These are phyloP conservation scores for Macropis europaea DNA, from an alignment of 2,888 invertebrate species.

Conservation along the genomic window DNA sequence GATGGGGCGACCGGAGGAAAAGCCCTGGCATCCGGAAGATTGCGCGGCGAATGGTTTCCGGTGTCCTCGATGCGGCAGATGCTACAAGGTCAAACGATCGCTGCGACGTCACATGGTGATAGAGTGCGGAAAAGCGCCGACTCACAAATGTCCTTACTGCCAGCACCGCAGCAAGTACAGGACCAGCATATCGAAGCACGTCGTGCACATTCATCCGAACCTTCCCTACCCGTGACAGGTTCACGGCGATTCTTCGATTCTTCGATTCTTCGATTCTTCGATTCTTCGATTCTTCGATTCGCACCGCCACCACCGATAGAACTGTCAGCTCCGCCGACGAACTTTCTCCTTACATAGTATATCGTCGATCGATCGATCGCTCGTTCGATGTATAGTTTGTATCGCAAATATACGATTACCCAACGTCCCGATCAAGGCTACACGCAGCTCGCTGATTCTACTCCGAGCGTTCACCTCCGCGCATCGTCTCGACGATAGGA, in stretches of 20 bases:
- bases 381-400: constrained; percentile 4
- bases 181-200: constrained; percentile 76
- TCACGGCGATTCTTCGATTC: too few relatives aligned
- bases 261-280: too few relatives aligned
- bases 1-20: too few relatives aligned
- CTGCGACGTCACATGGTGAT: constrained; percentile 75
- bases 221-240: constrained; percentile 37
- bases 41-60: constrained; percentile 75
- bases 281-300: too few relatives aligned
- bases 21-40: too few relatives aligned
- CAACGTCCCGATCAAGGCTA: neutral
- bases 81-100: constrained; percentile 83
- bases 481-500: too few relatives aligned
- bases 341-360: too few relatives aligned
- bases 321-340: too few relatives aligned
- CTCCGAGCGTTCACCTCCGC: neutral
- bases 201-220: constrained; percentile 69
- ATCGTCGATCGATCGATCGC: neutral
- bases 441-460: neutral
- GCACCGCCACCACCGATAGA: too few relatives aligned
- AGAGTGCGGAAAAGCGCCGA: constrained; percentile 78
- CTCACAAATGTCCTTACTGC: constrained; percentile 76
- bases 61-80: constrained; percentile 82
- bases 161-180: constrained; percentile 76
- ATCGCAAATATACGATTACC: constrained; percentile 1